phyloP scores from a whole-genome alignment of 1,140 invertebrate species.

The Drosophila suzukii region DNA sequence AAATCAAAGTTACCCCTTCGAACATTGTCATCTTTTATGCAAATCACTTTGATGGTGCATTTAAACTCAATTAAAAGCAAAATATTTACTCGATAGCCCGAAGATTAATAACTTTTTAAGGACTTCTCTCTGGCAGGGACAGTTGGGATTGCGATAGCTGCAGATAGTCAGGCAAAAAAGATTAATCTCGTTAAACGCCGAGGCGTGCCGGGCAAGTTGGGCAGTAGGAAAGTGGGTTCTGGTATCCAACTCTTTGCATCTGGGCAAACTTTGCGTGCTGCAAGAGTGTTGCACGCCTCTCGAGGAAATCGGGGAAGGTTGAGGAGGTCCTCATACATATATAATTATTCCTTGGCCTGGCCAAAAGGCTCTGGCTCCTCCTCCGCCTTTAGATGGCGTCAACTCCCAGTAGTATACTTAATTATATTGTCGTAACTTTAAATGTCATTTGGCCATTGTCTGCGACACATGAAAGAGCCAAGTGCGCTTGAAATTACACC shows the following conservation, averaged over 20 bases:
- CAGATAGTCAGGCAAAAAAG: conserved; percentile 46
- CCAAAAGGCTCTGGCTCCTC: conserved; percentile 5
- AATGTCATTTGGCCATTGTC: conserved; percentile 76
- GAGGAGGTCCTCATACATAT: conserved; percentile 48
- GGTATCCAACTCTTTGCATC: conserved; percentile 20
- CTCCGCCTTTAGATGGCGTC: conserved; percentile 40
- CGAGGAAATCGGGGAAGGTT: conserved; percentile 10
- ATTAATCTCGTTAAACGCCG: conserved; percentile 75
- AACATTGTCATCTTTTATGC: conserved; percentile 60
- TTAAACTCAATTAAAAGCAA: conserved; percentile 75
- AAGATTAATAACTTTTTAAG: conserved; percentile 72
- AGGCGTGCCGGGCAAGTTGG: conserved; percentile 55
- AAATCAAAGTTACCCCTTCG: background rate
- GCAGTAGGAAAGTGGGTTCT: conserved; percentile 9
- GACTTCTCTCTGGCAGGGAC: conserved; percentile 42
- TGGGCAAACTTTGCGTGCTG: conserved; percentile 54
- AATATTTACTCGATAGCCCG: conserved; percentile 77
- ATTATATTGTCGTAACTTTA: conserved; percentile 82
- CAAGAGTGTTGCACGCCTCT: conserved; percentile 69
- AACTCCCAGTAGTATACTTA: conserved; percentile 78
- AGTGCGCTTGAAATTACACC: conserved; percentile 2
- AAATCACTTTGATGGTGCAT: conserved; percentile 52
- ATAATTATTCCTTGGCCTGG: conserved; percentile 70
- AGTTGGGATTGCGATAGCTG: conserved; percentile 6
- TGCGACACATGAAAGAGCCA: conserved; percentile 47